Conservation (phyloP, 2,888 invertebrate genomes). For the Netelia melanura region DNA sequence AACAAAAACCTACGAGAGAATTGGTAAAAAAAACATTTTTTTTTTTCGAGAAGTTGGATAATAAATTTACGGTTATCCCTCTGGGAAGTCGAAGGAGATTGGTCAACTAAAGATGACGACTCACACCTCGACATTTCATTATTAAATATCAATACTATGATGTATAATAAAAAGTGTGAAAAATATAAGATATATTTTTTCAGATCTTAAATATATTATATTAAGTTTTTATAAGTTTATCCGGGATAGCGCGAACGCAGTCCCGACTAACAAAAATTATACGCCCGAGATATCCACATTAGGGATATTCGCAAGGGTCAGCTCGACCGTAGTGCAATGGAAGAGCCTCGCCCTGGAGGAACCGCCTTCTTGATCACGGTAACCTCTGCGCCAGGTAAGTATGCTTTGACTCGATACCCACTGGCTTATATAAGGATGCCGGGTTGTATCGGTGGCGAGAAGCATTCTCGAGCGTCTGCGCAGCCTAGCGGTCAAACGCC, state of each 20-base stretch:
- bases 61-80: too few relatives aligned
- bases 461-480: slow-evolving; percentile 39
- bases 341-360: slow-evolving; percentile 85
- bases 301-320: slow-evolving; percentile 86
- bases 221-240: slow-evolving; percentile 49
- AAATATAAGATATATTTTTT: neutral
- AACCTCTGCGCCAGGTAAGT: slow-evolving; percentile 87
- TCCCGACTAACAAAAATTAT: slow-evolving; percentile 76
- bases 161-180: too few relatives aligned
- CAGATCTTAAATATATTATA: neutral
- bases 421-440: slow-evolving; percentile 39
- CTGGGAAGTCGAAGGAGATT: too few relatives aligned
- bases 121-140: too few relatives aligned
- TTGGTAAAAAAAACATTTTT: too few relatives aligned
- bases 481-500: slow-evolving; percentile 28
- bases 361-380: slow-evolving; percentile 85
- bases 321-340: slow-evolving; percentile 87
- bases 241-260: slow-evolving; percentile 82
- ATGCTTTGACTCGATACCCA: slow-evolving; percentile 71
- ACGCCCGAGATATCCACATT: slow-evolving; percentile 84
- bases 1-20: too few relatives aligned
- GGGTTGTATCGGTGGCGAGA: slow-evolving; percentile 22
- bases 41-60: too few relatives aligned
- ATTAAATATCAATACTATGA: too few relatives aligned
- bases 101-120: too few relatives aligned